Percentiles rank a stretch among this genome's conserved stretches.
These are phyloP conservation scores for Drosophila repletoides DNA, from an alignment of 1,140 invertebrate species.

Conservation along the genomic window DNA sequence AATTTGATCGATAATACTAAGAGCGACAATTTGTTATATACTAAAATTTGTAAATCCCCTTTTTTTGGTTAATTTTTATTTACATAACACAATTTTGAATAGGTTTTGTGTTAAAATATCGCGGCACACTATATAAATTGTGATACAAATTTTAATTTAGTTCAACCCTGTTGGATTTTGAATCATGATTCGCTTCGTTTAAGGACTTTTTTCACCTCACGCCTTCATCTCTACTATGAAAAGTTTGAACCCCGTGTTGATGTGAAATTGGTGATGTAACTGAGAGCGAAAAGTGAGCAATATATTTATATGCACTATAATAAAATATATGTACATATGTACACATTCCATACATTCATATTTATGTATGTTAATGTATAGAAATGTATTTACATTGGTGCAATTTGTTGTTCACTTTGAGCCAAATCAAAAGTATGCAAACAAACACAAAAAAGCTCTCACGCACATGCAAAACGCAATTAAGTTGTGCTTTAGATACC, in stretches of 20 bases:
- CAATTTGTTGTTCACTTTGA: constrained; percentile 10
- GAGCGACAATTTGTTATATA: no score
- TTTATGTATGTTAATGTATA: not conserved
- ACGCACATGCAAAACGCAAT: constrained; percentile 36
- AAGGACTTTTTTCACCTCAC: no score
- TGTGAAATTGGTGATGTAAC: constrained; percentile 34
- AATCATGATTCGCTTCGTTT: no score
- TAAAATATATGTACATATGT: constrained; percentile 2
- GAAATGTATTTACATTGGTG: not conserved
- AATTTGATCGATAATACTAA: no score
- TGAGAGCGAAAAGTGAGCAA: constrained; percentile 29
- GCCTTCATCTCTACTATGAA: no score
- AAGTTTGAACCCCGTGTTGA: constrained; percentile 26
- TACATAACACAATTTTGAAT: no score
- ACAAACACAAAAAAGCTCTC: constrained; percentile 38
- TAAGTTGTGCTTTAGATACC: constrained; percentile 30
- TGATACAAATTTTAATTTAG: no score
- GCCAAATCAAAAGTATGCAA: constrained; percentile 19
- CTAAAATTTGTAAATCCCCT: no score
- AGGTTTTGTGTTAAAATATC: no score
- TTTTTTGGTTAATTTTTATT: no score
- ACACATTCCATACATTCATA: not conserved
- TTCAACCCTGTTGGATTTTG: no score
- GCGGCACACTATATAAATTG: no score
- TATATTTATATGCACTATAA: not conserved